A percentile compares a stretch with the other conserved stretches of the same genome.
These are phyloP conservation scores for Ichneumon xanthorius DNA, from an alignment of 2,888 invertebrate species.

Conservation along the genomic window DNA sequence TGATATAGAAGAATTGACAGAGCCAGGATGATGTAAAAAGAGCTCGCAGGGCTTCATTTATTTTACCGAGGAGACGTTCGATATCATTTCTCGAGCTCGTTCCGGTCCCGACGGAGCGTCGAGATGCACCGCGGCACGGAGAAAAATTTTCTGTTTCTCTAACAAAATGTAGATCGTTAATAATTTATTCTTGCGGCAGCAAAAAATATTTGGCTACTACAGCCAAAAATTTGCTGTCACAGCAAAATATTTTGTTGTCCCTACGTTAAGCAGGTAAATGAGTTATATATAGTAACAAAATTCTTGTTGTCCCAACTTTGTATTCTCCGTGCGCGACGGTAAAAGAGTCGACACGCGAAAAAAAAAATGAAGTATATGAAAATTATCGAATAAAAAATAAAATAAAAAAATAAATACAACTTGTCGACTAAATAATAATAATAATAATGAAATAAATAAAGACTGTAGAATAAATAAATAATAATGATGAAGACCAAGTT, in stretches of 20 bases:
- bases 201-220: too few relatives aligned
- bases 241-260: too few relatives aligned
- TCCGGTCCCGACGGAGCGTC: constrained; percentile 3
- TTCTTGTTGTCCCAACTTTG: too few relatives aligned
- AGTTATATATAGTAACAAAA: too few relatives aligned
- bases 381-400: too few relatives aligned
- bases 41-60: constrained; percentile 49
- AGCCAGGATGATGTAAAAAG: constrained; percentile 32
- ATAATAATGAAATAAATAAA: neutral
- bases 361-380: too few relatives aligned
- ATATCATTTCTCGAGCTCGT: constrained; percentile 19
- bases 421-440: neutral
- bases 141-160: too few relatives aligned
- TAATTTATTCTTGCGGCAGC: too few relatives aligned
- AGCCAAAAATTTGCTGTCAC: too few relatives aligned
- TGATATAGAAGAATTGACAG: constrained; percentile 49
- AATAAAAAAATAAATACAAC: neutral
- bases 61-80: constrained; percentile 52
- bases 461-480: neutral
- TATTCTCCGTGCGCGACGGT: neutral
- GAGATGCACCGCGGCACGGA: neutral
- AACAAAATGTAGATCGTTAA: too few relatives aligned
- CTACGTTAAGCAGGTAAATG: too few relatives aligned
- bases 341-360: neutral
- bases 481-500: neutral